Conservation (phyloP, 2,113 vertebrate species). For the Elgaria multicarinata region DNA sequence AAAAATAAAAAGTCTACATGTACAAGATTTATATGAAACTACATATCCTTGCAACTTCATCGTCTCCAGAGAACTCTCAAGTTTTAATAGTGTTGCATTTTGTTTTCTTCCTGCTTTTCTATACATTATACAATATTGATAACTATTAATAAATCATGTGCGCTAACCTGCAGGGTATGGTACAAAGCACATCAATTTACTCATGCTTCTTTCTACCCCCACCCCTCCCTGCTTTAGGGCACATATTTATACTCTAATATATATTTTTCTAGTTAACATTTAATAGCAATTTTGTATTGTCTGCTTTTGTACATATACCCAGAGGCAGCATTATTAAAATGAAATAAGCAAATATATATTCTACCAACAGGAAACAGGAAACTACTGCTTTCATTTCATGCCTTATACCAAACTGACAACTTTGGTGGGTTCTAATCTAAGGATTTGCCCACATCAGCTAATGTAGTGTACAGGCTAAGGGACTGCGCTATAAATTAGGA, state of each 20-base stretch:
- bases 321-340: conserved; percentile 9
- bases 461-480: not conserved
- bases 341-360: conserved; percentile 47
- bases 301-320: not conserved
- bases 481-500: not conserved
- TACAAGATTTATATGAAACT: not conserved
- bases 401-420: not conserved
- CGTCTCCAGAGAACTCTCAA: not conserved
- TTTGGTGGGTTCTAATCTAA: not conserved
- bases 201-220: conserved; percentile 8
- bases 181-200: conserved; percentile 1
- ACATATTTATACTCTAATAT: conserved; percentile 11
- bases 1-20: not conserved
- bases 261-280: conserved; percentile 5
- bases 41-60: not conserved
- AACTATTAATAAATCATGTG: conserved; percentile 20
- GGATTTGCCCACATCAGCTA: not conserved
- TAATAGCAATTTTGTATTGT: conserved; percentile 22
- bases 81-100: not conserved
- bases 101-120: not conserved
- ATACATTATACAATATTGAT: conserved; percentile 45
- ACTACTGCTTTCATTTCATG: not conserved
- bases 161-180: conserved; percentile 32
- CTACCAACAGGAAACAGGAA: not conserved
- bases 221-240: not conserved